Conservation (phyloP, 2,888 invertebrate genomes). For the Pristionchus fissidentatus region DNA sequence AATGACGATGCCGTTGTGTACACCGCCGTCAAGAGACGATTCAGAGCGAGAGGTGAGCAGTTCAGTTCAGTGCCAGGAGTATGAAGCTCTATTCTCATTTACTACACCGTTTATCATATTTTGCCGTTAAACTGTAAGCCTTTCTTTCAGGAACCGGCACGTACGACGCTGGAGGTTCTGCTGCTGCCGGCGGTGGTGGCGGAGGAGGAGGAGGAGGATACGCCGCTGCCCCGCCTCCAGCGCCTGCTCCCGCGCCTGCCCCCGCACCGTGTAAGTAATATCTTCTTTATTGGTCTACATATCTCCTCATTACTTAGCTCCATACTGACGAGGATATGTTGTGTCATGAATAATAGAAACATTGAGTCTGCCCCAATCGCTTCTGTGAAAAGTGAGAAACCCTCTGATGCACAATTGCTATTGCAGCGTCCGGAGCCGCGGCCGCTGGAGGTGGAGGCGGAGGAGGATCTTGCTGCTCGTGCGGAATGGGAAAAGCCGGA, state of each 20-base stretch:
- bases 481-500: slow-evolving; percentile 50
- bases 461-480: slow-evolving; percentile 63
- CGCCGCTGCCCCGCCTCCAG: background rate
- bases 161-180: slow-evolving; percentile 47
- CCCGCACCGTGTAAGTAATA: background rate
- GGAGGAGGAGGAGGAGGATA: slow-evolving; percentile 4
- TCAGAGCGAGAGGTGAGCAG: background rate
- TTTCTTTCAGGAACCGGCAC: background rate
- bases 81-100: background rate
- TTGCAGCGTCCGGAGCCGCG: slow-evolving; percentile 44
- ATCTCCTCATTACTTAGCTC: too few species aligned
- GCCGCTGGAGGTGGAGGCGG: slow-evolving; percentile 48
- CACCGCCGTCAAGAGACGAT: background rate
- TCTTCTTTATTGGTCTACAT: too few species aligned
- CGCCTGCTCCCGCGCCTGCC: background rate
- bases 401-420: too few species aligned
- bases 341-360: too few species aligned
- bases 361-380: too few species aligned
- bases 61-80: too few species aligned
- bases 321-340: too few species aligned
- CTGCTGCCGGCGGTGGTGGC: slow-evolving; percentile 45
- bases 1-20: background rate
- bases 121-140: background rate
- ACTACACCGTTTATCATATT: background rate
- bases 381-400: too few species aligned